These are phyloP conservation scores for Odontesthes bonariensis DNA, from an alignment of 2,113 vertebrate genomes.

Conservation along the genomic window DNA sequence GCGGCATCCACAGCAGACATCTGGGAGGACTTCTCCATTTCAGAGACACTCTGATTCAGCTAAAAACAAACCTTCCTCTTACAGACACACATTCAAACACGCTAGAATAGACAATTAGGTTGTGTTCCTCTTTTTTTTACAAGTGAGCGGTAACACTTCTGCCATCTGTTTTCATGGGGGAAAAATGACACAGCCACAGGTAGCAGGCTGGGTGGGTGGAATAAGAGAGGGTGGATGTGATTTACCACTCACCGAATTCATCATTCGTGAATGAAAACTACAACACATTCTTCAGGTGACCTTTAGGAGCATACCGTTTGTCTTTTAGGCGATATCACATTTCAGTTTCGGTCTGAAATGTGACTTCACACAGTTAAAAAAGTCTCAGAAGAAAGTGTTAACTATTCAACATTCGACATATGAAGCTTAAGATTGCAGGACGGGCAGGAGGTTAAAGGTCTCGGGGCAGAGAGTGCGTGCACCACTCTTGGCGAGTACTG, in stretches of 20 bases:
- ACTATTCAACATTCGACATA: constrained; percentile 29
- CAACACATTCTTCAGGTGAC: constrained; percentile 25
- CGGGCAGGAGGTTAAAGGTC: constrained; percentile 17
- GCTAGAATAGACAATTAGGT: constrained; percentile 50
- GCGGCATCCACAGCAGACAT: constrained; percentile 70
- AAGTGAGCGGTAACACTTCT: constrained; percentile 36
- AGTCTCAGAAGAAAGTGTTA: constrained; percentile 39
- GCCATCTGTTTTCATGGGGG: constrained; percentile 38
- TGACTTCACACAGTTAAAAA: constrained; percentile 42
- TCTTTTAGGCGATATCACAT: constrained; percentile 30
- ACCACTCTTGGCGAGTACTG: neutral
- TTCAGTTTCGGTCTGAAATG: constrained; percentile 12
- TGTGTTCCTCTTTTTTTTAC: constrained; percentile 57
- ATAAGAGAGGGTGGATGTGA: constrained; percentile 1
- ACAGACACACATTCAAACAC: constrained; percentile 34
- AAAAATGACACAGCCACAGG: constrained; percentile 45
- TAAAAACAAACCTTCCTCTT: constrained; percentile 60
- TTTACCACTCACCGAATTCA: constrained; percentile 47
- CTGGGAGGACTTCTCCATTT: constrained; percentile 82
- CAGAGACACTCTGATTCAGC: constrained; percentile 71
- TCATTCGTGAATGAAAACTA: constrained; percentile 48
- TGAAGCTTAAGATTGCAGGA: constrained; percentile 22
- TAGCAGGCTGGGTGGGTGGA: constrained; percentile 15
- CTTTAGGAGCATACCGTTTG: constrained; percentile 15
- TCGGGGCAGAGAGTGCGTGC: fast-evolving